phyloP scores from a whole-genome alignment of 2,888 invertebrate genomes.

The Seladonia tumulorum region DNA sequence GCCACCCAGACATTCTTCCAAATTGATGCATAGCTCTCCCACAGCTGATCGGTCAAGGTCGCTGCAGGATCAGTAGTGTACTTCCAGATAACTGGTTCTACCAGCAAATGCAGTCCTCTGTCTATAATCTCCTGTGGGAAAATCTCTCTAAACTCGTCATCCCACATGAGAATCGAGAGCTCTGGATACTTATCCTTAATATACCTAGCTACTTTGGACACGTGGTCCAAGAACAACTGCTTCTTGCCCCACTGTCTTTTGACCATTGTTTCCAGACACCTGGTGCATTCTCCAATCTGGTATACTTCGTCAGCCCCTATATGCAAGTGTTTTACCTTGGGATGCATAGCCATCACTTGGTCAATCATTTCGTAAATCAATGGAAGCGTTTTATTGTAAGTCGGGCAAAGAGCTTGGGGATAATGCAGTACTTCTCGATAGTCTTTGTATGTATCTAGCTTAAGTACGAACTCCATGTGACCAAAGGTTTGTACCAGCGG shows the following conservation, averaged over 20 bases:
- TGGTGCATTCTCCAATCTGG: slow-evolving; percentile 88
- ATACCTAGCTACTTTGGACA: slow-evolving; percentile 85
- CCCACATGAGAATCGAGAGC: slow-evolving; percentile 90
- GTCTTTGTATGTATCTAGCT: slow-evolving; percentile 88
- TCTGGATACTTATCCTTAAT: slow-evolving; percentile 85
- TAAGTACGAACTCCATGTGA: slow-evolving; percentile 92
- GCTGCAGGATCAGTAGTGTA: slow-evolving; percentile 85
- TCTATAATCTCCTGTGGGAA: slow-evolving; percentile 84
- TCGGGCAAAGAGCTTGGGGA: slow-evolving; percentile 90
- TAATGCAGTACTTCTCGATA: slow-evolving; percentile 88
- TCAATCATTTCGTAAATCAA: slow-evolving; percentile 89
- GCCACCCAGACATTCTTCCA: slow-evolving; percentile 92
- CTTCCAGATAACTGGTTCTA: slow-evolving; percentile 91
- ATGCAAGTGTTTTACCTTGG: slow-evolving; percentile 87
- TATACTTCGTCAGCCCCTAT: slow-evolving; percentile 94
- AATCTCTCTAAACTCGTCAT: slow-evolving; percentile 90
- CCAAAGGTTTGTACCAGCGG: slow-evolving; percentile 95
- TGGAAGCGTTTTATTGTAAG: slow-evolving; percentile 85
- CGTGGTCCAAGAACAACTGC: slow-evolving; percentile 88
- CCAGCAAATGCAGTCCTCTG: slow-evolving; percentile 84
- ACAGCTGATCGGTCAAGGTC: slow-evolving; percentile 84
- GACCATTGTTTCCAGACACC: slow-evolving; percentile 85
- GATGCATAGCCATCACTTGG: slow-evolving; percentile 88
- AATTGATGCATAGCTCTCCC: slow-evolving; percentile 86
- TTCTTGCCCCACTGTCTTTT: slow-evolving; percentile 85